Evolutionary conservation across 2,888 invertebrate genomes (phyloP), one percentile per base, ranked within the genome.

Genomic region (Caenorhabditis sp.): DNA sequence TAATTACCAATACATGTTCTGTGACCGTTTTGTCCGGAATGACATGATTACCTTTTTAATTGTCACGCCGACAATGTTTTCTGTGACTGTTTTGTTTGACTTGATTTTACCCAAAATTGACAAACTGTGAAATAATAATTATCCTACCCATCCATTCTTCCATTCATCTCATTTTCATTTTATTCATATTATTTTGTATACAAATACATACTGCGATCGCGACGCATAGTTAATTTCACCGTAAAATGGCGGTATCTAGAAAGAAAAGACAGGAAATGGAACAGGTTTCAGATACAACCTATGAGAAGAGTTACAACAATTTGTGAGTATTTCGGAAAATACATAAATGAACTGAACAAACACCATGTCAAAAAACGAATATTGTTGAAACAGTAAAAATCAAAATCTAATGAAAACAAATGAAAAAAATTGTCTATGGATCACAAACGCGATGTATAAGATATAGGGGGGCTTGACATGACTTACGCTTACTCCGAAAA

Each of bases 81-180:
- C 31, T 31, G 31, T 31, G 17, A 43, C 12, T 43, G 43, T 43
- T 43, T 43, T 43, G 43, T 43, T 43, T 43, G 43, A 43, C 43
- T 43, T 43, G 43, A 43, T 43, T 43, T 43, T 14, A 31, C 17
- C 43, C 43, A 43, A 43, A 43, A 43, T 43, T 43, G 43, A 17
- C 43, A 43, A 43, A 43, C 43, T 17, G 43, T 43, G 43, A 43
- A 43, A 43, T 43, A 43, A 43, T 43, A 43, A 43, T 43, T 43
- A 43, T 43, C 43, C 43, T 10, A 17, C 43, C 14, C 17, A 17
- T 43, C 43, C 43, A 31, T 43, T 17, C 43, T 17, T 17, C 43
- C 43, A 43, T 43, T 43, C 43, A 43, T 43, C 31, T 43, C 43
- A 43, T 43, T 43, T 43, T 43, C 43, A 43, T 43, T 43, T 43